Evolutionary conservation across 2,113 vertebrate genomes (phyloP), one percentile per base, ranked within the genome.

Genomic region (Heloderma charlesbogerti): DNA sequence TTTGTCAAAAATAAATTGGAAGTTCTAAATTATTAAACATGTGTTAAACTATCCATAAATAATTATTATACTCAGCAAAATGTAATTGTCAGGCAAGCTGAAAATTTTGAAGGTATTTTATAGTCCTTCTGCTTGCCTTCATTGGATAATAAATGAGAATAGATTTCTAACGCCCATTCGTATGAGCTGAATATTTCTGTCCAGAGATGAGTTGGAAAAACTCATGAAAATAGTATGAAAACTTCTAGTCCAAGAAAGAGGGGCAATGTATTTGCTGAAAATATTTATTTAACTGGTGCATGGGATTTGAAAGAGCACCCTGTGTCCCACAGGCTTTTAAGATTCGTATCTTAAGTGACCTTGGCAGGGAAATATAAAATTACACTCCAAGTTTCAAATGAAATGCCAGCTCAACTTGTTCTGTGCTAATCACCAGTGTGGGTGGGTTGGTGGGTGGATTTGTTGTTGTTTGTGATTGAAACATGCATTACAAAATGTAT

Each of bases 91-190:
- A 88, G 69, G 81, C 94, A 95, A 89, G 88, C 90, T 92, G 90
- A 72, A 94, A 82, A 91, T 86, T 86, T 43, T 92, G 91, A 93
- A 93, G 40, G 90, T 89, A 60, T 95, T 94, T 92, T 92, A 90
- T 93, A 77, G 92, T 94, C 93, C 78, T 78, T 93, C 54, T 4
- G 45, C 87, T 94, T 95, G 83, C 90, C 86, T 93, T 95, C 81
- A 92, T 92, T 90, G 85, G 89, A 88, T 69, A 93, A 91, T 89
- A 93, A 93, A 95, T 95, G 78, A 93, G 88, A 93, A 94, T 85
- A 87, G 82, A 91, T 92, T 95, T 95, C 88, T 95, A 93, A 90
- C 88, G 92, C 91, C 54, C 89, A 86, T 88, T 96, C 93, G 37
- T 83, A 86, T 91, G 94, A 93, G 83, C 72, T 87, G 57, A 91